Evolutionary conservation across 2,888 invertebrate species (phyloP).

Genomic region (Mechanitis mazaeus): DNA sequence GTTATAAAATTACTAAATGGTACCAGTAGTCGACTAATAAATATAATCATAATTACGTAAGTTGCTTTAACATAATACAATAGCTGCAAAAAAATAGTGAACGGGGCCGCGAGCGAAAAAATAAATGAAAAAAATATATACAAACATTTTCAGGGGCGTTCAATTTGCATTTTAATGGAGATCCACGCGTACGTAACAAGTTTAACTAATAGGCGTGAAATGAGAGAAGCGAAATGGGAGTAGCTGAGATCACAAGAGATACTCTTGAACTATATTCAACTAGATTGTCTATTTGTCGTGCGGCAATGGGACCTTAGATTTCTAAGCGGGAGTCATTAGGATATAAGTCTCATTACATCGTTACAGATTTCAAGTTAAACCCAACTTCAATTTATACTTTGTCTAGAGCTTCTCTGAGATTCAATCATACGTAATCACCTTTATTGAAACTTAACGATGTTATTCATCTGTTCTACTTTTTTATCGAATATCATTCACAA

Average conservation of each 20-base stretch:
- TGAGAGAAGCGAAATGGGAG: constrained; percentile 47
- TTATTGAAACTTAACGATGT: too few species aligned
- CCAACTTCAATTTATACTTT: not conserved
- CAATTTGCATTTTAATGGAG: constrained; percentile 77
- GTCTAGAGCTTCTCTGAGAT: too few species aligned
- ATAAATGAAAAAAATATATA: constrained; percentile 58
- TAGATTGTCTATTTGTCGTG: constrained; percentile 17
- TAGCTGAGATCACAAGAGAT: constrained; percentile 22
- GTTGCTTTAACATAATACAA: constrained; percentile 13
- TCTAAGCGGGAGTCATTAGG: constrained; percentile 2
- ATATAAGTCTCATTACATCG: not conserved
- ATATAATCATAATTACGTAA: not conserved
- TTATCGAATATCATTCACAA: too few species aligned
- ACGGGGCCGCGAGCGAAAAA: constrained; percentile 40
- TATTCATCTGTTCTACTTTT: too few species aligned
- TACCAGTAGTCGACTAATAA: not conserved
- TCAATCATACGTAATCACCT: too few species aligned
- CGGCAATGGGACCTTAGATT: constrained; percentile 6
- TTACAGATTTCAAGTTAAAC: not conserved
- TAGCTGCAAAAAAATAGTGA: constrained; percentile 28
- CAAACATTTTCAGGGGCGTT: constrained; percentile 66
- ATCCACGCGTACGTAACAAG: constrained; percentile 72
- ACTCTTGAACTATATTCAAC: constrained; percentile 8
- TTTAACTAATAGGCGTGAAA: constrained; percentile 73
- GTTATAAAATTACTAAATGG: too few species aligned